These are phyloP conservation scores for Littorina saxatilis DNA, from an alignment of 1,140 invertebrate species.

Conservation along the genomic window DNA sequence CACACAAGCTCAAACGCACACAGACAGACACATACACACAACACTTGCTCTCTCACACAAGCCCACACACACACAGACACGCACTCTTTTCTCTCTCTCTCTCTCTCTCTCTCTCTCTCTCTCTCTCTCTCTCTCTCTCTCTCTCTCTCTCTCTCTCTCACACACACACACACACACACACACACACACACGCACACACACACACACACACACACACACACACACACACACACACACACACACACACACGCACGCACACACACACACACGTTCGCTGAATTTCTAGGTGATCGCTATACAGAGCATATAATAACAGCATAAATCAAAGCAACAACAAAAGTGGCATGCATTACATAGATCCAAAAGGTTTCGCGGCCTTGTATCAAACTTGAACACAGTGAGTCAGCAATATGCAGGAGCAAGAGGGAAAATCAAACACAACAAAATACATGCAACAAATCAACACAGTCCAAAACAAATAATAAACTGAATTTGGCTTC, in stretches of 20 bases:
- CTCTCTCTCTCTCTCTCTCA: not conserved
- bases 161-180: slow-evolving; percentile 17
- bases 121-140: not conserved
- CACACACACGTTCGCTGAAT: too few species aligned
- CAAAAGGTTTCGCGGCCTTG: too few species aligned
- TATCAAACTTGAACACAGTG: too few species aligned
- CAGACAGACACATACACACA: not conserved
- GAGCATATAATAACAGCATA: too few species aligned
- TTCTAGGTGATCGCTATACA: not conserved
- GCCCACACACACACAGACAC: not conserved
- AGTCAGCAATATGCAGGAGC: too few species aligned
- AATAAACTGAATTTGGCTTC: too few species aligned
- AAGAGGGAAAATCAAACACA: too few species aligned
- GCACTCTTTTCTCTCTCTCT: not conserved
- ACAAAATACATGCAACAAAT: too few species aligned
- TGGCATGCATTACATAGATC: too few species aligned
- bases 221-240: not conserved
- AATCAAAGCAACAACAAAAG: too few species aligned
- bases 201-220: not conserved
- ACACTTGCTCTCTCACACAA: not conserved
- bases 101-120: not conserved
- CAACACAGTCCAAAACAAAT: too few species aligned
- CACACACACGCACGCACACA: not conserved
- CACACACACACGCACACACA: not conserved
- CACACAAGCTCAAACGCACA: not conserved